Percentiles rank a stretch among this genome's conserved stretches.
phyloP scores from a whole-genome alignment of 2,888 invertebrate species.

The Sarcophaga carnaria region DNA sequence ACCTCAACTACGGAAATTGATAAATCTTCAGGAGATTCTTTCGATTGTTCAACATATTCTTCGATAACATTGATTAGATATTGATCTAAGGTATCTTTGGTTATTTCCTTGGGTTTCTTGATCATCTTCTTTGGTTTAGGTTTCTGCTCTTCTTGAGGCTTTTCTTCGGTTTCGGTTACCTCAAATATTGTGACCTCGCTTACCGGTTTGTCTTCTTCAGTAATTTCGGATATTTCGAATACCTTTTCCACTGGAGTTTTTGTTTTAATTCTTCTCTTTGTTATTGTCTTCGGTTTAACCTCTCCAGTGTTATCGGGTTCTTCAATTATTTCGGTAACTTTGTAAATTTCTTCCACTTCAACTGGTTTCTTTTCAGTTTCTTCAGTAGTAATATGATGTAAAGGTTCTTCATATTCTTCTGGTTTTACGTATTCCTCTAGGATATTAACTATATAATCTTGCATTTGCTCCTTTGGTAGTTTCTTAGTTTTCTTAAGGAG shows the following conservation, averaged over 20 bases:
- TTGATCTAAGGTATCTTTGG: slow-evolving; percentile 75
- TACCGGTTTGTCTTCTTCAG: slow-evolving; percentile 77
- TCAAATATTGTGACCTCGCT: slow-evolving; percentile 80
- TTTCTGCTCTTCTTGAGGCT: slow-evolving; percentile 66
- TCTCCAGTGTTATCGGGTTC: slow-evolving; percentile 70
- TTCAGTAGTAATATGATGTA: slow-evolving; percentile 47
- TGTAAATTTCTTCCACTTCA: slow-evolving; percentile 70
- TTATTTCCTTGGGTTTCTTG: slow-evolving; percentile 76
- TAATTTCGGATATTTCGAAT: slow-evolving; percentile 78
- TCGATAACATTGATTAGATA: slow-evolving; percentile 73
- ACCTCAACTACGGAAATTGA: slow-evolving; percentile 63
- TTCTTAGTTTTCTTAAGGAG: slow-evolving; percentile 78
- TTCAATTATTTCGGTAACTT: slow-evolving; percentile 67
- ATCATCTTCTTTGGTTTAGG: slow-evolving; percentile 74
- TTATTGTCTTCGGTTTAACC: slow-evolving; percentile 64
- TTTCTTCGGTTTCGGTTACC: slow-evolving; percentile 72
- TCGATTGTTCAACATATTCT: slow-evolving; percentile 64
- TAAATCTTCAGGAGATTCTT: slow-evolving; percentile 43
- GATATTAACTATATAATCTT: slow-evolving; percentile 79
- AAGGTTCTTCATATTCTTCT: slow-evolving; percentile 73
- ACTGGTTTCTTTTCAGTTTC: slow-evolving; percentile 68
- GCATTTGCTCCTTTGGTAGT: slow-evolving; percentile 78
- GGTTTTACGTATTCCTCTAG: slow-evolving; percentile 77
- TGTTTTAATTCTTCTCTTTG: slow-evolving; percentile 77
- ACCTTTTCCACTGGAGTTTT: slow-evolving; percentile 75